Base-by-base conservation (phyloP, 2,113 vertebrate genomes). In the Poeciliopsis prolifica region DNA sequence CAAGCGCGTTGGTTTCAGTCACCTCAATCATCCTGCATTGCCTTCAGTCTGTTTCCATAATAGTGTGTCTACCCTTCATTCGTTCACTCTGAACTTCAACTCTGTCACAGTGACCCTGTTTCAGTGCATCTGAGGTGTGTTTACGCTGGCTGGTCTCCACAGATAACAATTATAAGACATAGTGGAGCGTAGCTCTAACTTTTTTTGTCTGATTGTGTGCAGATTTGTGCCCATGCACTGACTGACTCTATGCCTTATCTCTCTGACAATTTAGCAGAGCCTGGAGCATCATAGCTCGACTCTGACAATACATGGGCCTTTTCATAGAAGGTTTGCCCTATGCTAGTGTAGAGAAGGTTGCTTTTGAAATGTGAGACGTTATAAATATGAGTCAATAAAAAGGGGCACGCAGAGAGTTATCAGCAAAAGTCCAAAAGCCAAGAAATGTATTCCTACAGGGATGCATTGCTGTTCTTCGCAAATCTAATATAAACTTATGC, bases 21-120 rank as follows among this genome's bases (percentile, higher is more conserved):
- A 6, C 81, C 78, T 90, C 86, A 83, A 86, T 88, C 86, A 86
- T 75, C 73, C 61, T 30, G 29, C 66, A 42, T 61, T 69, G 44
- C 71, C 65, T 85, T 71, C 64, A 85, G 78, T 83, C 80, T 14
- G 83, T 66, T 77, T 82, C 88, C 68, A 77, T 80, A 73, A 90
- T 63, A 26, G 69, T 42, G 75, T 77, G 60, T 37, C 78, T 71
- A 83, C 71, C 81, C 87, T 87, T 89, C 74, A 79, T 58, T 70
- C 62, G 5, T 31, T 85, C 65, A 26, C 5, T 3, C 48, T 79
- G 67, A 85, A 86, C 80, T 82, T 76, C 68, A 62, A 80, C 79
- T 78, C 78, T 58, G 84, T 61, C 71, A 74, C 77, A 37, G 40
- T 75, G 78, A 89, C 82, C 79, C 81, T 5, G 65, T 77, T 81